Evolutionary conservation across 2,888 invertebrate genomes (phyloP), one percentile per base, ranked within the genome.

Genomic region (Hermaeophaga mercurialis): DNA sequence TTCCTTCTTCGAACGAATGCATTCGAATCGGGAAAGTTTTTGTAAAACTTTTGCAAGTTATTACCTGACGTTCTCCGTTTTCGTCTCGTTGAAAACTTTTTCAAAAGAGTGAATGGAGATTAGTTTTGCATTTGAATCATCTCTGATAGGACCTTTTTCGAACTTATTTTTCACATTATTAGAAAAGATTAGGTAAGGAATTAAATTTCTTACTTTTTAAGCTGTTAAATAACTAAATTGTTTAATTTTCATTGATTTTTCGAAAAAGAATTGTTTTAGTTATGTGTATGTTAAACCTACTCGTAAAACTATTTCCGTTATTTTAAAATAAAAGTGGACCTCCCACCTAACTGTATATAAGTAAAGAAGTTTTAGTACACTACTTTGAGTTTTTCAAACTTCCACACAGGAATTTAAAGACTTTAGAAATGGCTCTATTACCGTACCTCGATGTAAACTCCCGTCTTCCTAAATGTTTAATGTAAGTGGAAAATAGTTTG

Each of bases 381-480:
- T 22, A 22, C 3, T 22, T 22, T 22, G 7, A 22, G 22, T 44
- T 45, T 19, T 33, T 11, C 11, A 31, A 33, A 18, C 18, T 45
- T 28, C 34, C 11, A 11, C 26, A 33, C 39, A 8, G 33, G 11
- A 31, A 34, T 34, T 33, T 46, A 46, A 46, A 33, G 46, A 14
- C 17, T 14, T 9, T 33, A 18, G 14, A 12, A 34, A 34, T 12
- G 46, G 22, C 33, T 34, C 19, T 22, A 46, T 46, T 46, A 46
- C 15, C 34, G 9, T 18, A 3, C 46, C 33, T 17, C 15, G 19
- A 5, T 33, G 33, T 46, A 46, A 33, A 33, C 45, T 33, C 18
- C 49, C 17, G 11, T 49, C 38, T 39, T 31, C 49, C 14, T 49
- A 49, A 49, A 49, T 39, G 38, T 26, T 49, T 49, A 39, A 49